phyloP scores from a whole-genome alignment of 2,113 vertebrate species.

The Pollachius pollachius region DNA sequence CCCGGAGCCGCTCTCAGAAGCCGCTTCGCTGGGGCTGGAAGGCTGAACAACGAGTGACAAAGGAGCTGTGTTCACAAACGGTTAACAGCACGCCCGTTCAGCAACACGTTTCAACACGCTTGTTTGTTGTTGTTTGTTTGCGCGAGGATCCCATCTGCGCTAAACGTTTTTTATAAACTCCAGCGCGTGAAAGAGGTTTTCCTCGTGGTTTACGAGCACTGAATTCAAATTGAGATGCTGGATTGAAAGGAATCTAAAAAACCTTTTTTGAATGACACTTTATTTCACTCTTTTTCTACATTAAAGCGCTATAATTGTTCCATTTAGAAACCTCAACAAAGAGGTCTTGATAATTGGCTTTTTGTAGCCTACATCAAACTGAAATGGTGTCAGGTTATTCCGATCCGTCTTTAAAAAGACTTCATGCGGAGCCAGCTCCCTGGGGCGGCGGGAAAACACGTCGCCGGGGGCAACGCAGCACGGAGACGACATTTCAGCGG shows the following conservation, averaged over 20 bases:
- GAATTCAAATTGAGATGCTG: no score
- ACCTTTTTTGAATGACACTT: no score
- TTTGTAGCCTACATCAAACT: slow-evolving; percentile 36
- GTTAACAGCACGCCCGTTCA: no score
- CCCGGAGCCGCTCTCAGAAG: neutral
- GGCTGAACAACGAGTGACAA: slow-evolving; percentile 28
- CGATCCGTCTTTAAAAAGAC: slow-evolving; percentile 55
- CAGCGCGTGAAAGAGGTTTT: no score
- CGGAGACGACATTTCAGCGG: slow-evolving; percentile 35
- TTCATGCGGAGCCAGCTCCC: slow-evolving; percentile 52
- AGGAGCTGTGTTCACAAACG: slow-evolving; percentile 5
- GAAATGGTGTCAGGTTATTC: slow-evolving; percentile 58
- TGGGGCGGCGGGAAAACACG: slow-evolving; percentile 4
- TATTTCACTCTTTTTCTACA: no score
- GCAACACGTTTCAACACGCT: no score
- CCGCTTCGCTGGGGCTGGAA: neutral
- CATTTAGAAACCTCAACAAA: slow-evolving; percentile 19
- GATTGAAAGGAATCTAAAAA: no score
- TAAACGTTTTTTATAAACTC: no score
- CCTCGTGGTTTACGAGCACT: no score
- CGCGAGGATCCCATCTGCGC: no score
- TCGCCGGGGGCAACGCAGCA: slow-evolving; percentile 44
- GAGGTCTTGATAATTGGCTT: slow-evolving; percentile 56
- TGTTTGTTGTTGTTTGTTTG: no score
- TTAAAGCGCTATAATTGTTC: slow-evolving; percentile 2